Base-by-base conservation (phyloP, 2,888 invertebrate genomes). In the Macrosoma leucophasiata region DNA sequence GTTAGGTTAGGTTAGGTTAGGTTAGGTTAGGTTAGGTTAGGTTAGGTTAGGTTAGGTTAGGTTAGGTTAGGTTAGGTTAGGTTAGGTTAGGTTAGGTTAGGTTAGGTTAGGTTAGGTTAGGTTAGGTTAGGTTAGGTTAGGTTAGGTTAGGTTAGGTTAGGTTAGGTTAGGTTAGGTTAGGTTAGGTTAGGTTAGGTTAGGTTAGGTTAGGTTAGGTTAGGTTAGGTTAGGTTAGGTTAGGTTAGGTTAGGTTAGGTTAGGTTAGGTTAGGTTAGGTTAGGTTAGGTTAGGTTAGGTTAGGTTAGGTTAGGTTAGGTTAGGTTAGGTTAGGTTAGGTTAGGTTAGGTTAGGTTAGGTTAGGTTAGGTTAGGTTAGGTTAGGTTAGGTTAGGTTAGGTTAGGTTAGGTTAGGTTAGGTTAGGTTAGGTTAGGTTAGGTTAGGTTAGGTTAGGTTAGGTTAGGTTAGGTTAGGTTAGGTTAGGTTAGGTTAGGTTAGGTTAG, bases 101-200 rank as follows among this genome's bases (percentile, higher is more conserved):
- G 33, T 20, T 26, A 27, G 33, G 27, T 33, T 27, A 33, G 33
- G 33, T 33, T 33, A 33, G 33, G 33, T 33, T 33, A 27, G 33
- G 27, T 33, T 27, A 33, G 33, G 33, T 33, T 33, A 26, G 33
- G 33, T 33, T 33, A 27, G 33, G 27, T 33, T 27, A 33, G 33
- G 33, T 33, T 33, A 33, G 33, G 33, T 33, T 33, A 27, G 33
- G 27, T 33, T 27, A 33, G 33, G 38, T 33, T 33, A 33, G 33
- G 33, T 33, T 33, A 23, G 31, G 23, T 31, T 27, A 33, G 33
- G 33, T 33, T 17, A 17, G 17, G 17, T 27, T 33, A 28, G 28
- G 28, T 18, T 28, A 28, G 28, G 20, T 18, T 18, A 20, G 28
- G 28, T 18, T 28, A 13, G 13, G 28, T 28, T 28, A 20, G 20